Evolutionary conservation across 2,888 invertebrate species (phyloP), one percentile per base, ranked within the genome.

Genomic region (Sisyra terminalis): DNA sequence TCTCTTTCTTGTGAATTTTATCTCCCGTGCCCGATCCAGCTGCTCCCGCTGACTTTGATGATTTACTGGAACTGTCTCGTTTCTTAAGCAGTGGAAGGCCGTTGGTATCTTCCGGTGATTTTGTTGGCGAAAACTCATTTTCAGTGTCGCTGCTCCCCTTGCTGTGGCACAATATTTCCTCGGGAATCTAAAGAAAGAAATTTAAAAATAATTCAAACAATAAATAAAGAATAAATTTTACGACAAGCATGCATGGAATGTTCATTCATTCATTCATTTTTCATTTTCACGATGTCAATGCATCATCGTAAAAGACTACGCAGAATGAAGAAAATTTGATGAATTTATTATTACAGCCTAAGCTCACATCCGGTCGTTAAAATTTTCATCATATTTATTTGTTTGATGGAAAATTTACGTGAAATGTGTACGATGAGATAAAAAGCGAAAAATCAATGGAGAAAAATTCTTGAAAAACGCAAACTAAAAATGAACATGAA

Each of bases 21-120:
- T 35, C 16, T n/a, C 30, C 16, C 7, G 16, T 30, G 14, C 13
- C n/a, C 16, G 37, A 30, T 39, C 56, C 58, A 51, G 63, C 63
- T 29, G 61, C 48, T 39, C 16, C n/a, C 7, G 56, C 49, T 63
- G 17, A 62, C 65, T 50, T 63, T 65, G 36, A 61, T 53, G 63
- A 63, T 62, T 63, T 65, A 47, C 58, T 61, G 46, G 64, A 65
- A 55, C 65, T 67, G 55, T 66, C 66, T 52, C 66, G 43, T 58
- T 38, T 35, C 42, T 41, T 34, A 29, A 37, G 40, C 36, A 40
- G 10, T 44, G 37, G 29, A 30, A 36, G 31, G 43, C 43, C 18
- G 43, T 44, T 29, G 44, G 42, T 15, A 10, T 40, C 31, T 30
- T 40, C 14, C 8, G 14, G 14, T 3, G 35, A 35, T 14, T 7